Percentiles rank a stretch among this genome's conserved stretches.
Conservation (phyloP, 2,113 vertebrate genomes). For the Stictonetta naevosa region DNA sequence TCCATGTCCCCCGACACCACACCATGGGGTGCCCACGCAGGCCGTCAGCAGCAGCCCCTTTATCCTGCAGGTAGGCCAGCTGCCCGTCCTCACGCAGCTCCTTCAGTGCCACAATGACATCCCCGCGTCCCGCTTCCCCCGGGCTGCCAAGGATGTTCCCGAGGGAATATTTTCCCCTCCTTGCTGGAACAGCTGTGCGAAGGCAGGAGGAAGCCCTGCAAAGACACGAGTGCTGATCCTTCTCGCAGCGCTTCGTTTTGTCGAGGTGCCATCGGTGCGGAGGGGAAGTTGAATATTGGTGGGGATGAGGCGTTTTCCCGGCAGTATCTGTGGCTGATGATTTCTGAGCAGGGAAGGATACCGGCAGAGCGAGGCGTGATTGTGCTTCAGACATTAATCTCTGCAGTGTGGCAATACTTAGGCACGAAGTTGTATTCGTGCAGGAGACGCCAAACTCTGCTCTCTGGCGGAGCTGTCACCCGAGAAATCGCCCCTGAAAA, state of each 20-base stretch:
- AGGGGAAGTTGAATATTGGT: not conserved
- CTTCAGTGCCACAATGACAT: not conserved
- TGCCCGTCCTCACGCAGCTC: not conserved
- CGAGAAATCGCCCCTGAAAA: not conserved
- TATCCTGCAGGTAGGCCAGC: conserved; percentile 24
- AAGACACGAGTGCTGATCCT: not conserved
- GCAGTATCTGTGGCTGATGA: not conserved
- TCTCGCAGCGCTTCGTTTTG: not conserved
- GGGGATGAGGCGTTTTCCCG: conserved; percentile 30
- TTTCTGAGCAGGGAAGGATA: not conserved
- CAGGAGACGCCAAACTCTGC: not conserved
- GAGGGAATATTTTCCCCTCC: not conserved
- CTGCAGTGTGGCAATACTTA: not conserved
- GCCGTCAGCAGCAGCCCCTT: too few species aligned
- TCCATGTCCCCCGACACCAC: too few species aligned
- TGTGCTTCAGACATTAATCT: not conserved
- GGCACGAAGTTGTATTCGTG: conserved; percentile 40
- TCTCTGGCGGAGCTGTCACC: not conserved
- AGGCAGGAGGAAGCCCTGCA: not conserved
- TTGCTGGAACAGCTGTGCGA: not conserved
- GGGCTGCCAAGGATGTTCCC: not conserved
- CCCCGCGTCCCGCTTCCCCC: not conserved
- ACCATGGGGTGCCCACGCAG: too few species aligned
- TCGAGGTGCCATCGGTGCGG: not conserved
- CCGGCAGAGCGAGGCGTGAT: not conserved